A percentile compares a stretch with the other conserved stretches of the same genome.
Conservation (phyloP, 2,888 invertebrate genomes). For the Netelia inedita region DNA sequence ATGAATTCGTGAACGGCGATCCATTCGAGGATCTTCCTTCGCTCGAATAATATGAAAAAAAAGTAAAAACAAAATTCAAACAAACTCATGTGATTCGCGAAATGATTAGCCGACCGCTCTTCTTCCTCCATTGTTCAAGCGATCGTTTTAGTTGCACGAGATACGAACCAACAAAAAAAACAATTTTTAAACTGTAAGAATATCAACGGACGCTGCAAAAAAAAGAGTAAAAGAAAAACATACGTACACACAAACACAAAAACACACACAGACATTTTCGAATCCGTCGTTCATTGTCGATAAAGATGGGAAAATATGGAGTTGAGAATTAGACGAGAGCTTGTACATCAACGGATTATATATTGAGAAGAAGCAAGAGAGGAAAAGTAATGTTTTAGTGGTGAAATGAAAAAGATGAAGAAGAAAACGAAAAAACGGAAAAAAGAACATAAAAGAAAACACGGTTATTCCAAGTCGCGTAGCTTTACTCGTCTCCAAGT, state of each 20-base stretch:
- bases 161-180: constrained; percentile 13
- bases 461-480: constrained; percentile 70
- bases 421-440: constrained; percentile 10
- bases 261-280: background rate
- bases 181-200: background rate
- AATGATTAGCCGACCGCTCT: constrained; percentile 54
- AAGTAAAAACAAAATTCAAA: constrained; percentile 52
- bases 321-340: background rate
- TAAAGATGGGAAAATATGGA: background rate
- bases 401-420: constrained; percentile 1
- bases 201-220: background rate
- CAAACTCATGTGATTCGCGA: constrained; percentile 72
- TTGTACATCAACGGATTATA: constrained; percentile 1
- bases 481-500: constrained; percentile 75
- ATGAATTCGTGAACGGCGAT: constrained; percentile 38
- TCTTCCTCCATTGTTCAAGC: constrained; percentile 57
- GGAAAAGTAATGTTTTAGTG: background rate
- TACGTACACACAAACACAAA: background rate
- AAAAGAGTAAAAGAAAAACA: background rate
- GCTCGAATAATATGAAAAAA: constrained; percentile 46
- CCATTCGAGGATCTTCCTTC: constrained; percentile 51
- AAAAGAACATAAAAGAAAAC: constrained; percentile 39
- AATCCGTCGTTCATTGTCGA: constrained; percentile 13
- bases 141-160: constrained; percentile 53
- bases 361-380: background rate